Conservation (phyloP, 2,888 invertebrate genomes). For the Leucania comma region DNA sequence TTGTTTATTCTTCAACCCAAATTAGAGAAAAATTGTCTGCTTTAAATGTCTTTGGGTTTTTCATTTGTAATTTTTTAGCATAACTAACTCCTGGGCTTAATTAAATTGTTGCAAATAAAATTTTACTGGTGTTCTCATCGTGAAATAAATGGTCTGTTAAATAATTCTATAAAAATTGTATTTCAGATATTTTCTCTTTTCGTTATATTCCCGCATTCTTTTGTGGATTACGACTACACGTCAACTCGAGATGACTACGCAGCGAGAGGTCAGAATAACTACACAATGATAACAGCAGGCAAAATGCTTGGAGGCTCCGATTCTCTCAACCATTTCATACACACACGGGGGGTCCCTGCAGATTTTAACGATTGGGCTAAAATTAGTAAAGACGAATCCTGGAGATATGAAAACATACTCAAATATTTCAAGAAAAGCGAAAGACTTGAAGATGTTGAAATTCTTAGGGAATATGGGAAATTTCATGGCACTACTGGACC, state of each 20-base stretch:
- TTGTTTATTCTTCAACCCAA: too few relatives aligned
- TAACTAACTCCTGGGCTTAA: too few relatives aligned
- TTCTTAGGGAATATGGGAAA: conserved; percentile 10
- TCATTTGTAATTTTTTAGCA: too few relatives aligned
- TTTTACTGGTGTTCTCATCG: too few relatives aligned
- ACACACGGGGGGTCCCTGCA: conserved; percentile 10
- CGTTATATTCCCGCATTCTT: conserved; percentile 1
- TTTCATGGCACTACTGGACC: conserved; percentile 54
- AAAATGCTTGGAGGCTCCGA: conserved; percentile 50
- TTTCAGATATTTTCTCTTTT: conserved; percentile 35
- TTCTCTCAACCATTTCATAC: conserved; percentile 45
- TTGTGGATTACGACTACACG: conserved; percentile 35
- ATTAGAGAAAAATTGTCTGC: too few relatives aligned
- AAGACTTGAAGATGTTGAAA: conserved; percentile 26
- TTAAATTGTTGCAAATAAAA: too few relatives aligned
- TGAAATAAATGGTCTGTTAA: neutral
- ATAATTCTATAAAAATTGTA: neutral
- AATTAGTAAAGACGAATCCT: conserved; percentile 22
- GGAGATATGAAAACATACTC: conserved; percentile 47
- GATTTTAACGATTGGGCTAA: conserved; percentile 47
- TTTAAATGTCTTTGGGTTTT: too few relatives aligned
- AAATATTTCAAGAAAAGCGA: conserved; percentile 47
- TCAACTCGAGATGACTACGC: conserved; percentile 33
- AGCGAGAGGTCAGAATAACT: conserved; percentile 32
- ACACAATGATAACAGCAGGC: conserved; percentile 45